Evolutionary conservation across 2,113 vertebrate genomes (phyloP), one percentile per base, ranked within the genome.

Genomic region (Urocitellus parryii): DNA sequence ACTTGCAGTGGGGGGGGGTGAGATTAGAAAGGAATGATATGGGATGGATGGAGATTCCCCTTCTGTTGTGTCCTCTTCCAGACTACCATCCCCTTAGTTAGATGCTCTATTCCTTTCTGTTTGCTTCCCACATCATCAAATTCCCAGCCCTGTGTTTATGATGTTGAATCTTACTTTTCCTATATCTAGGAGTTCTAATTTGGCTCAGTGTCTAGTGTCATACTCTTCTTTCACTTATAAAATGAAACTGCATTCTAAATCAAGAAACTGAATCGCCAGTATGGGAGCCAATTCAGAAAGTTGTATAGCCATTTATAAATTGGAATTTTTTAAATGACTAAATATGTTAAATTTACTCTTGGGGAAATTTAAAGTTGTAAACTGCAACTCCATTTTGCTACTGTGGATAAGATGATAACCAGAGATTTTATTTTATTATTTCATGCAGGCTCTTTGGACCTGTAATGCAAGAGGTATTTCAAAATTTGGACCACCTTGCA

Each of bases 291-390:
- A 72, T 67, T 51, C 51, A 91, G 68, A 88, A 88, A 58, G 37
- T 67, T 95, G n/a, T 58, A 22, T 14, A 12, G 34, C 32, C 53
- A 94, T 74, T 94, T 80, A 77, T 29, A 77, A 90, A 68, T 34
- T 95, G 39, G 32, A 72, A 56, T n/a, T n/a, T 68, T 80, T 70
- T 53, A 11, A 58, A 74, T 81, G n/a, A 13, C 58, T 95, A 90
- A 88, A 77, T 90, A 95, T 82, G 34, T 89, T 91, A 84, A 68
- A 51, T 96, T 90, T 93, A 95, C 39, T 95, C 56, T 93, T 72
- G 93, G 86, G 86, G 82, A 96, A 96, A 94, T 91, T 53, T 5
- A 63, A 95, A 96, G 65, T 78, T 88, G 65, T 82, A 78, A 96
- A 92, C 42, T 39, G 45, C 29, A 94, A 53, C 42, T 85, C 10